phyloP scores from a whole-genome alignment of 2,888 invertebrate genomes.

The Cryptops parisi region DNA sequence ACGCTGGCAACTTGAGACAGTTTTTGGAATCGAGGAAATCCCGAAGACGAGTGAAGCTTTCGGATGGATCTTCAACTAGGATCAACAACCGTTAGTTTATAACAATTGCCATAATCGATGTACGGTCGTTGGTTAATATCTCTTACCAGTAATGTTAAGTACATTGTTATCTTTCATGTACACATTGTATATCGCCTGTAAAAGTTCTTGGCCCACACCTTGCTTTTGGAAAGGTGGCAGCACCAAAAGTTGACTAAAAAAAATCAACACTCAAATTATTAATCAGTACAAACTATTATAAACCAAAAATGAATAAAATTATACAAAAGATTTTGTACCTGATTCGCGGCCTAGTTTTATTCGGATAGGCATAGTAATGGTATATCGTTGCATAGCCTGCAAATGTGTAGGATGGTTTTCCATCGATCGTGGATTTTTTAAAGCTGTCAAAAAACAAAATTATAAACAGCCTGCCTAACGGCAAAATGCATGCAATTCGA shows the following conservation, averaged over 20 bases:
- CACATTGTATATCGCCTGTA: conserved; percentile 46
- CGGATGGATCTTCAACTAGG: conserved; percentile 87
- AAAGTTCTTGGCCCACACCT: conserved; percentile 67
- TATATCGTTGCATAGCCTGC: conserved; percentile 85
- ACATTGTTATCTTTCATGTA: conserved; percentile 41
- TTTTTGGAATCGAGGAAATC: conserved; percentile 74
- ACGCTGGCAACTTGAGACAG: conserved; percentile 54
- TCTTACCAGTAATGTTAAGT: conserved; percentile 52
- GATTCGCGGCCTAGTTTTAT: conserved; percentile 70
- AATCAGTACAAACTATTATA: too few species aligned
- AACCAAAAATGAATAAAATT: too few species aligned
- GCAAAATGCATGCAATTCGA: too few species aligned
- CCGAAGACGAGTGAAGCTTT: conserved; percentile 71
- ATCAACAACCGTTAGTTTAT: too few species aligned
- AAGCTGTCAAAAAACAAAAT: conserved; percentile 27
- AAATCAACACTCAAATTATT: too few species aligned
- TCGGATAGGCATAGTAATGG: conserved; percentile 87
- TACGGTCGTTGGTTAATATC: too few species aligned
- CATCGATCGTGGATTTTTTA: conserved; percentile 33
- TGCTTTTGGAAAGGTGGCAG: conserved; percentile 79
- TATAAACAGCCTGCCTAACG: too few species aligned
- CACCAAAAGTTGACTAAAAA: conserved; percentile 66
- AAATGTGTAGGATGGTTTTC: conserved; percentile 48
- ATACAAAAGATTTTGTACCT: too few species aligned
- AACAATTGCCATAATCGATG: too few species aligned